Evolutionary conservation across 2,888 invertebrate genomes (phyloP).

Genomic region (Drosophila nr. fundita): DNA sequence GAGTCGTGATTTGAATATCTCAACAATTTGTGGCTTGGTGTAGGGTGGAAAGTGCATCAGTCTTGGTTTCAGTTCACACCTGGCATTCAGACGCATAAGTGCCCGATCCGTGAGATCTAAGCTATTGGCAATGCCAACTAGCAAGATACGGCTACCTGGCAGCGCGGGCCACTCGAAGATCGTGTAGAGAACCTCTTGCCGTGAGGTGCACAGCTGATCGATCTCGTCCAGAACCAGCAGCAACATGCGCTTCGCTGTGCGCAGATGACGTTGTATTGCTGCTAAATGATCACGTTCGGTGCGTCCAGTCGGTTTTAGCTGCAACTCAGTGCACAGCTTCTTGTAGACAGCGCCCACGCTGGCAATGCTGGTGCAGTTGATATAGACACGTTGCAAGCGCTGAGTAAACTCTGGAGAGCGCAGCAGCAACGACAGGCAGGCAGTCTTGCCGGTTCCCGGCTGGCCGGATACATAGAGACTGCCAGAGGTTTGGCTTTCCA

Average conservation of each 20-base stretch:
- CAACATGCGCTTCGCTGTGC: slow-evolving; percentile 88
- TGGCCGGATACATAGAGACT: slow-evolving; percentile 98
- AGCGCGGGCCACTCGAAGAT: slow-evolving; percentile 97
- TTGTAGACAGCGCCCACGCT: slow-evolving; percentile 93
- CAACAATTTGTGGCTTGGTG: slow-evolving; percentile 93
- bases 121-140: slow-evolving; percentile 97
- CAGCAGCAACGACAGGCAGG: slow-evolving; percentile 91
- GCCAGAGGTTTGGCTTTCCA: slow-evolving; percentile 89
- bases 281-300: slow-evolving; percentile 89
- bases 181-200: slow-evolving; percentile 94
- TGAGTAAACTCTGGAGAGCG: slow-evolving; percentile 86
- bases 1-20: slow-evolving; percentile 93
- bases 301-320: slow-evolving; percentile 86
- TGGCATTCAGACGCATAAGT: slow-evolving; percentile 93
- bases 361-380: slow-evolving; percentile 95
- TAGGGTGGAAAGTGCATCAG: slow-evolving; percentile 97
- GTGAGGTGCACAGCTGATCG: slow-evolving; percentile 93
- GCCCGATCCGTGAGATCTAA: slow-evolving; percentile 96
- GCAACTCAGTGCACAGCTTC: slow-evolving; percentile 90
- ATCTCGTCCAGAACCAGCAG: slow-evolving; percentile 97
- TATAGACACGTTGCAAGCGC: slow-evolving; percentile 87
- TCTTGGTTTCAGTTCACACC: slow-evolving; percentile 89
- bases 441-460: slow-evolving; percentile 98
- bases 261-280: slow-evolving; percentile 90
- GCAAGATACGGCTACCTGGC: slow-evolving; percentile 88